These are phyloP conservation scores for Bedellia somnulentella DNA, from an alignment of 2,888 invertebrate genomes.

Conservation along the genomic window DNA sequence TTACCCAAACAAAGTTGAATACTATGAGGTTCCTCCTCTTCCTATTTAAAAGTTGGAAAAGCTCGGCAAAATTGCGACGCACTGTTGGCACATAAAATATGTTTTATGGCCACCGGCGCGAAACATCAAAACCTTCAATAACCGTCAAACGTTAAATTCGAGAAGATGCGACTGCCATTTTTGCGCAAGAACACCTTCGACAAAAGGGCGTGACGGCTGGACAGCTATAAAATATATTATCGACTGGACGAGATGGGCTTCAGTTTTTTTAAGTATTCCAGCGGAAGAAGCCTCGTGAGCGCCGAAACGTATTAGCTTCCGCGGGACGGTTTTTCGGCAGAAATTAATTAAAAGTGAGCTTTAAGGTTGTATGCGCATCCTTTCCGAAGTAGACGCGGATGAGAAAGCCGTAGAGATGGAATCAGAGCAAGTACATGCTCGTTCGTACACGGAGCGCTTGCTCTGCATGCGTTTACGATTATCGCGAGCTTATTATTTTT, in stretches of 20 bases:
- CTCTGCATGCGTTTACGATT: conserved; percentile 23
- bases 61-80: conserved; percentile 29
- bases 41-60: conserved; percentile 37
- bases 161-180: conserved; percentile 17
- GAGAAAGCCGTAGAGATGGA: conserved; percentile 35
- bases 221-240: conserved; percentile 2
- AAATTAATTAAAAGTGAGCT: conserved; percentile 17
- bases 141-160: conserved; percentile 34
- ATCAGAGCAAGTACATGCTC: conserved; percentile 23
- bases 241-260: conserved; percentile 2
- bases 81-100: conserved; percentile 45
- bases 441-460: conserved; percentile 15
- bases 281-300: not conserved
- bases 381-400: conserved; percentile 24
- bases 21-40: conserved; percentile 27
- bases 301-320: conserved; percentile 9
- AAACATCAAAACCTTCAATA: conserved; percentile 46
- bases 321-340: conserved; percentile 2
- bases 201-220: conserved; percentile 16
- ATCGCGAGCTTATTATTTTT: conserved; percentile 54
- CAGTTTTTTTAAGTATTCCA: not conserved
- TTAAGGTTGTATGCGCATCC: conserved; percentile 15
- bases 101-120: conserved; percentile 44
- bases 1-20: conserved; percentile 29
- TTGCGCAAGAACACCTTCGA: conserved; percentile 17